phyloP scores from a whole-genome alignment of 2,797 vertebrate species.

The Mormyrus proboscirostris region DNA sequence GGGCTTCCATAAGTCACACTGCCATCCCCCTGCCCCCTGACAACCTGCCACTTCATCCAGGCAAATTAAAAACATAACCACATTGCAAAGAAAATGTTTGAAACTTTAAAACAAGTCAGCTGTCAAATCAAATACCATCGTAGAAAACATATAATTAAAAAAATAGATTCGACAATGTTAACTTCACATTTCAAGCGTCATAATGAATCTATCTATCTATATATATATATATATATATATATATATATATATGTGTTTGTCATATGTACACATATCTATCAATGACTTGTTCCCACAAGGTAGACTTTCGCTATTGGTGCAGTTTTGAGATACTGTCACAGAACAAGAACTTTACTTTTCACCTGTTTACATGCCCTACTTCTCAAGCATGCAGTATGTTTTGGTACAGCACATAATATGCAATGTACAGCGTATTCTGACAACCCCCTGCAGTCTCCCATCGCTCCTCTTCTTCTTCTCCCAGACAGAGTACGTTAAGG shows the following conservation, averaged over 20 bases:
- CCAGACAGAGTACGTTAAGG: constrained; percentile 34
- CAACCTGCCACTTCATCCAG: constrained; percentile 38
- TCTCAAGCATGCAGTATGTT: constrained; percentile 49
- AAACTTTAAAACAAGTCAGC: constrained; percentile 50
- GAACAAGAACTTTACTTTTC: constrained; percentile 23
- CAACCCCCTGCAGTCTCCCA: constrained; percentile 30
- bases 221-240: constrained; percentile 11
- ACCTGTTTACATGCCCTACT: constrained; percentile 37
- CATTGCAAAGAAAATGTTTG: constrained; percentile 42
- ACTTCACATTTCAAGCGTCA: constrained; percentile 37
- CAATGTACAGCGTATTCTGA: constrained; percentile 34
- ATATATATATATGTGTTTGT: constrained; percentile 16
- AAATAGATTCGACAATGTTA: constrained; percentile 53
- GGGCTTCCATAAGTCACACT: background rate
- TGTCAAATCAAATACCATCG: constrained; percentile 39
- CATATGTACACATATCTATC: constrained; percentile 27
- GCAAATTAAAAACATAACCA: constrained; percentile 40
- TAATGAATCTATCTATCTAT: constrained; percentile 22
- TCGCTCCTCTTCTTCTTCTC: constrained; percentile 11
- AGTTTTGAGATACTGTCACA: constrained; percentile 27
- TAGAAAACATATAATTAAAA: constrained; percentile 57
- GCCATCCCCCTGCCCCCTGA: constrained; percentile 24
- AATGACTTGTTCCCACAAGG: constrained; percentile 41
- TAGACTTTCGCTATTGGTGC: constrained; percentile 24
- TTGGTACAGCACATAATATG: constrained; percentile 53